These are phyloP conservation scores for Caenorhabditis macrosperma DNA, from an alignment of 2,888 invertebrate genomes.

Conservation along the genomic window DNA sequence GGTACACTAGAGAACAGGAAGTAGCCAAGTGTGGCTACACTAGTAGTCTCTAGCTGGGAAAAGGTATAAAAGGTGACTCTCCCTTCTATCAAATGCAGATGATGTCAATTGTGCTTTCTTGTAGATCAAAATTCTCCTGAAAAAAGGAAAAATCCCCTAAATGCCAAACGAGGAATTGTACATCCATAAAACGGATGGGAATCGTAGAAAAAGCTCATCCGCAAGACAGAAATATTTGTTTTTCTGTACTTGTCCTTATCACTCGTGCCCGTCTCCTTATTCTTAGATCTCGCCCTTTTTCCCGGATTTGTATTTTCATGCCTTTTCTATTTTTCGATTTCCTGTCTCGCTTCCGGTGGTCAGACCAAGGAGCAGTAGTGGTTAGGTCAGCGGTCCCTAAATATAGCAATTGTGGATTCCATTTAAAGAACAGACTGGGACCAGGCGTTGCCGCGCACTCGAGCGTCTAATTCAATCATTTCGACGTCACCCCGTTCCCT, in stretches of 20 bases:
- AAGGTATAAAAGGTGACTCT: too few species aligned
- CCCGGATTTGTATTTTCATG: background rate
- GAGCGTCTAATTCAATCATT: constrained; percentile 1
- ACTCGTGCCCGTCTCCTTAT: background rate
- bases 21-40: too few species aligned
- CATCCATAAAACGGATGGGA: background rate
- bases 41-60: too few species aligned
- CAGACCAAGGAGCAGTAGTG: background rate
- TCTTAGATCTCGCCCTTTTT: background rate
- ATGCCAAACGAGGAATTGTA: background rate
- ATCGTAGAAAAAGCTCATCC: constrained; percentile 7
- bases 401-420: background rate
- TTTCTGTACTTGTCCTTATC: background rate
- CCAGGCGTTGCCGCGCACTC: background rate
- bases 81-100: too few species aligned
- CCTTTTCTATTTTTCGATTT: background rate
- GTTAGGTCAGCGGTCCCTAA: background rate
- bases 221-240: background rate
- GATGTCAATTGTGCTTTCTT: too few species aligned
- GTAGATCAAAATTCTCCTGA: too few species aligned
- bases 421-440: constrained; percentile 5
- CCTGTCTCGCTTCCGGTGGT: background rate
- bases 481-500: background rate
- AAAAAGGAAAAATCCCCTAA: background rate
- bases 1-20: background rate